A percentile compares a stretch with the other conserved stretches of the same genome.
These are phyloP conservation scores for Triplophysa yarkandensis DNA, from an alignment of 2,797 vertebrate species.

Conservation along the genomic window DNA sequence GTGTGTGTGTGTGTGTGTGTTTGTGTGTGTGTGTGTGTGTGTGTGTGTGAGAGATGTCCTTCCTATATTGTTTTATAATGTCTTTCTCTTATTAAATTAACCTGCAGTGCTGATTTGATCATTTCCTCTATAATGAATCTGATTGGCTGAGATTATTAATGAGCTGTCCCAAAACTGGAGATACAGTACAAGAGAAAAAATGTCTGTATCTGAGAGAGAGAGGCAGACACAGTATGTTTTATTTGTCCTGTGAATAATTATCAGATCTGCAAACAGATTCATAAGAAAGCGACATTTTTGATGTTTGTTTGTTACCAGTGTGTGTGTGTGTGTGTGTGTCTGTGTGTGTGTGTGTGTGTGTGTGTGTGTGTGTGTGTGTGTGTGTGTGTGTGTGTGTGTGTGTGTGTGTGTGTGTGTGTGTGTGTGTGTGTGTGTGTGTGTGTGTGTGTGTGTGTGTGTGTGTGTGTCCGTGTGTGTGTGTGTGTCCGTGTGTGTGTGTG, in stretches of 20 bases:
- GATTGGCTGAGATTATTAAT: constrained; percentile 38
- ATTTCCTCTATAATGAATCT: constrained; percentile 32
- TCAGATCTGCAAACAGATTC: too few relatives aligned
- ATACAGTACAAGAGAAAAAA: neutral
- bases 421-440: neutral
- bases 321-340: too few relatives aligned
- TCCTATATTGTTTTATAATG: constrained; percentile 22
- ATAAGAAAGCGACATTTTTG: too few relatives aligned
- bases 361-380: constrained; percentile 21
- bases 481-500: too few relatives aligned
- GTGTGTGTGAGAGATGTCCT: constrained; percentile 2
- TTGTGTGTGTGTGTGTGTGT: too few relatives aligned
- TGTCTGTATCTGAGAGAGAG: too few relatives aligned
- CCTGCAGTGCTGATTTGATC: constrained; percentile 37
- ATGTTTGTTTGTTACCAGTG: too few relatives aligned
- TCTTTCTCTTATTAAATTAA: constrained; percentile 28
- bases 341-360: neutral
- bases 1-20: neutral
- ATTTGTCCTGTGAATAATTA: too few relatives aligned
- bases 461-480: too few relatives aligned
- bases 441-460: too few relatives aligned
- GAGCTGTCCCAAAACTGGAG: neutral
- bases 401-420: neutral
- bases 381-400: neutral
- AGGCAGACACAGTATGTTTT: too few relatives aligned